A percentile compares a stretch with the other conserved stretches of the same genome.
These are phyloP conservation scores for Cryptomyrus ogoouensis DNA, from an alignment of 2,113 vertebrate genomes.

Conservation along the genomic window DNA sequence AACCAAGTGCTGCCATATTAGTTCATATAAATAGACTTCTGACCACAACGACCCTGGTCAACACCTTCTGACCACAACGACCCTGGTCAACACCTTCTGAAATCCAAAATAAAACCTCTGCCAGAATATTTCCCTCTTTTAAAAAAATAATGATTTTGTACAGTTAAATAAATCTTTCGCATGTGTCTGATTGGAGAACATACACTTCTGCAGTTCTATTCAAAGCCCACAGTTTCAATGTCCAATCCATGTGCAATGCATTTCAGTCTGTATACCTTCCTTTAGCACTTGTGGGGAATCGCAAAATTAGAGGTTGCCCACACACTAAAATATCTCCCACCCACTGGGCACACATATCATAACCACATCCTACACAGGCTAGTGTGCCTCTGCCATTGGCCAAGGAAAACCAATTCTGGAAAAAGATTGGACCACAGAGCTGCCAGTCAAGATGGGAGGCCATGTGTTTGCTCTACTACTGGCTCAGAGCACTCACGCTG, in stretches of 20 bases:
- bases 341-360: background rate
- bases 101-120: constrained; percentile 21
- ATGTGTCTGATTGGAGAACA: background rate
- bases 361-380: background rate
- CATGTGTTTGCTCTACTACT: background rate
- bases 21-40: constrained; percentile 9
- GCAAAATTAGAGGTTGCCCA: background rate
- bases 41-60: background rate
- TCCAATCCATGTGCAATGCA: background rate
- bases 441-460: background rate
- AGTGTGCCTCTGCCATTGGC: background rate
- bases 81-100: background rate
- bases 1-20: background rate
- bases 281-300: background rate
- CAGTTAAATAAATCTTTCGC: constrained; percentile 10
- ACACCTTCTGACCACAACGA: background rate
- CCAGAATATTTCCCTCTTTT: constrained; percentile 17
- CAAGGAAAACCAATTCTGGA: background rate
- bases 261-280: background rate
- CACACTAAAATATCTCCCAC: background rate
- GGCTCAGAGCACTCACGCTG: background rate
- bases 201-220: background rate
- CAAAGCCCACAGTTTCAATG: background rate
- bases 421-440: background rate
- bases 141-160: constrained; percentile 24